Evolutionary conservation across 1,140 invertebrate species (phyloP).

Genomic region (Thaumatotibia leucotreta): DNA sequence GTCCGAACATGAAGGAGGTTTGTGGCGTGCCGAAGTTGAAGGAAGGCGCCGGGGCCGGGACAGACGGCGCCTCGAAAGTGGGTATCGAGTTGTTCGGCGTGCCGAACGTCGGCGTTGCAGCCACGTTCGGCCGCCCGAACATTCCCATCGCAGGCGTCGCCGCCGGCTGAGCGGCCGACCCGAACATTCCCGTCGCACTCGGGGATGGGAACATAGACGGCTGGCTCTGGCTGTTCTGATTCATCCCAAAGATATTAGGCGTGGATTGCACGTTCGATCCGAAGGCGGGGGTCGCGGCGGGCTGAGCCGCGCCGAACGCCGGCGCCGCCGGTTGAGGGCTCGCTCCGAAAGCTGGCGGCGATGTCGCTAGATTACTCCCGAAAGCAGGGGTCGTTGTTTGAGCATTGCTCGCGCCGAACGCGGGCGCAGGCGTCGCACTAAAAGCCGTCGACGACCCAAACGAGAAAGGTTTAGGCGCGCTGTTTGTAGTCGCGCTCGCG

Average conservation of each 20-base stretch:
- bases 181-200: constrained; percentile 36
- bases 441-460: constrained; percentile 24
- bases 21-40: constrained; percentile 21
- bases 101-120: constrained; percentile 37
- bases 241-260: constrained; percentile 45
- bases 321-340: constrained; percentile 8
- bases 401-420: constrained; percentile 1
- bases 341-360: not conserved
- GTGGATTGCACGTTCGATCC: constrained; percentile 25
- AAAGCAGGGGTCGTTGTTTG: constrained; percentile 11
- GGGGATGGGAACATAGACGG: constrained; percentile 34
- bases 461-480: constrained; percentile 31
- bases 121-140: constrained; percentile 37
- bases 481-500: constrained; percentile 24
- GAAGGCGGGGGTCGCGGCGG: constrained; percentile 27
- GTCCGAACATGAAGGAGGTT: constrained; percentile 44
- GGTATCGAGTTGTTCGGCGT: constrained; percentile 31
- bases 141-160: constrained; percentile 30
- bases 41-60: constrained; percentile 31
- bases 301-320: constrained; percentile 19
- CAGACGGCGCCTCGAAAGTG: constrained; percentile 34
- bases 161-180: constrained; percentile 22
- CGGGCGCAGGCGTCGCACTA: constrained; percentile 15
- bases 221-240: constrained; percentile 29
- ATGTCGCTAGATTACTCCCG: not conserved